phyloP scores from a whole-genome alignment of 2,113 vertebrate genomes.

The Varanus salvator region DNA sequence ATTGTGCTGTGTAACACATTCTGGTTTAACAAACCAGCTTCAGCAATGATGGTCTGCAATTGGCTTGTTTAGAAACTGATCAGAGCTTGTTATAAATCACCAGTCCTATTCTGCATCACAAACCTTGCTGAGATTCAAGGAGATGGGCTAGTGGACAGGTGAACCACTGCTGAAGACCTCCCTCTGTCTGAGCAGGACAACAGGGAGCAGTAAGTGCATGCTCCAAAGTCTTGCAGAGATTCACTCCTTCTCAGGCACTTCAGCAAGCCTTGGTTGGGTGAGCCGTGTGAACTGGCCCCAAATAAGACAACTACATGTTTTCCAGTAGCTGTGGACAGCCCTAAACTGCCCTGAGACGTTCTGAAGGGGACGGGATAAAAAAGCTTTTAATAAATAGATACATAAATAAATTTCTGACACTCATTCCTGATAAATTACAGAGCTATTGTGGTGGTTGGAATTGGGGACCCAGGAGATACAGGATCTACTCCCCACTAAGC shows the following conservation, averaged over 20 bases:
- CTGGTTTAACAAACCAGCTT: not conserved
- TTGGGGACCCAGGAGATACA: too few relatives aligned
- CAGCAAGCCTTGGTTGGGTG: not conserved
- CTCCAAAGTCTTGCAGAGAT: not conserved
- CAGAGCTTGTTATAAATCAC: not conserved
- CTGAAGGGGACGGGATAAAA: too few relatives aligned
- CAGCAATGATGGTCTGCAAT: not conserved
- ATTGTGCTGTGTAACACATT: too few relatives aligned
- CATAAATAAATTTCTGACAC: too few relatives aligned
- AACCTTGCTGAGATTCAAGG: not conserved
- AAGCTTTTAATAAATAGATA: too few relatives aligned
- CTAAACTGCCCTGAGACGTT: not conserved
- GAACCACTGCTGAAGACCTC: not conserved
- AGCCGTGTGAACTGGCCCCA: too few relatives aligned
- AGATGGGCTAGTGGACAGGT: not conserved
- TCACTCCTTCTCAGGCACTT: not conserved
- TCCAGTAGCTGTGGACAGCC: not conserved
- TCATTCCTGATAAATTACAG: not conserved
- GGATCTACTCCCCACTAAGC: too few relatives aligned
- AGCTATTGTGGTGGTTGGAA: too few relatives aligned
- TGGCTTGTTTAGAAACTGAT: too few relatives aligned
- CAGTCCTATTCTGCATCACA: not conserved
- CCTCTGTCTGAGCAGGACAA: too few relatives aligned
- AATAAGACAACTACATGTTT: not conserved
- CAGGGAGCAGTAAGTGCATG: not conserved